Conservation (phyloP, 2,888 invertebrate genomes). For the Sesia apiformis region DNA sequence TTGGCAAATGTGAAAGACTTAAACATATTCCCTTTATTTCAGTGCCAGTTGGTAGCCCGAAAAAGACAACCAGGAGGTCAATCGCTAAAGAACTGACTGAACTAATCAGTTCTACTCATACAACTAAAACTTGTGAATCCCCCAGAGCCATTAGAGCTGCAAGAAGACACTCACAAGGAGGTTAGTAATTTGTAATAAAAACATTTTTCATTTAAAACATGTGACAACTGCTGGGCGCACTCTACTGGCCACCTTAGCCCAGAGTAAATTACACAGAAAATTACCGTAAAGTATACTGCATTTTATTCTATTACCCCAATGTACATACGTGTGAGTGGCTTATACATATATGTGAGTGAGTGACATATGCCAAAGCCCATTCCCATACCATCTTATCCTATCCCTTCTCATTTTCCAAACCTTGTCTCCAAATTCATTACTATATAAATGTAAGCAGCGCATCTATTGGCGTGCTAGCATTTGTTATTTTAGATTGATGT, state of each 20-base stretch:
- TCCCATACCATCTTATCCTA: no score
- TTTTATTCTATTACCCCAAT: no score
- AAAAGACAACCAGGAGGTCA: slow-evolving; percentile 33
- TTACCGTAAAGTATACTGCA: neutral
- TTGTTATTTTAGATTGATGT: no score
- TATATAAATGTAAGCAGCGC: no score
- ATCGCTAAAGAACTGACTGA: slow-evolving; percentile 29
- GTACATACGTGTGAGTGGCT: no score
- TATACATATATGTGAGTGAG: no score
- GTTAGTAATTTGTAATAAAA: slow-evolving; percentile 22
- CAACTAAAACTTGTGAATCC: slow-evolving; percentile 31
- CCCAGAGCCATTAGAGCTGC: slow-evolving; percentile 58
- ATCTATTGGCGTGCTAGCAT: no score
- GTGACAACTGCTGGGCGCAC: neutral
- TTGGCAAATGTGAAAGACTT: no score
- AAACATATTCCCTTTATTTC: neutral
- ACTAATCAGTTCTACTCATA: slow-evolving; percentile 42
- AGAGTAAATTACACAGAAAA: neutral
- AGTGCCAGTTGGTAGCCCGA: slow-evolving; percentile 16
- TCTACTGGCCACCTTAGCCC: no score
- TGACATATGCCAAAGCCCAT: no score
- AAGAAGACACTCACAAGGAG: slow-evolving; percentile 46
- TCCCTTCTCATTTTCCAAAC: no score
- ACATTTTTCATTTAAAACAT: neutral
- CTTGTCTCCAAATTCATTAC: no score